Base-by-base conservation (phyloP, 2,888 invertebrate genomes). In the Latrodectus hesperus region DNA sequence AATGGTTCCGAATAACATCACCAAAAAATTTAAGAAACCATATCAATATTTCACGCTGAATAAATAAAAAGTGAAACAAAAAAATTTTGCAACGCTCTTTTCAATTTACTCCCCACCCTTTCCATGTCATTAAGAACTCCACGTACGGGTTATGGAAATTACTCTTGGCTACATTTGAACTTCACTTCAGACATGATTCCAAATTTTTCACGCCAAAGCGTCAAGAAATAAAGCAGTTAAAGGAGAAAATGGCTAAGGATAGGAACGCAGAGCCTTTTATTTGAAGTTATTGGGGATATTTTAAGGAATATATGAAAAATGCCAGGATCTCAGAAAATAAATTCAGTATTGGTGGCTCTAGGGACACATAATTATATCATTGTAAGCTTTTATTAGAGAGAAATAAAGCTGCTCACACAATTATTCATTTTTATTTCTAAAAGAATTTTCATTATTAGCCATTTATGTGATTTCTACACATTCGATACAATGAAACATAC, bases 101-200 rank as follows among this genome's bases (percentile, higher is more conserved):
- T 52, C 73, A 17, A 73, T 74, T 81, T 67, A 17, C 22, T 51
- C 12, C 74, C 67, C 65, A 52, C 55, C 74, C 53, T 22, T 53
- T 38, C 26, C 53, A 52, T 17, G 53, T 74, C 81, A 81, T 81
- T 74, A 74, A 67, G 22, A 38, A 65, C 60, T 67, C 26, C 65
- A 74, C 53, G n/a, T 51, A 55, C 55, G 26, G 73, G 73, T 81
- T 73, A 81, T 74, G 81, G 67, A 74, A 81, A 81, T 67, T 73
- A 73, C 72, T 0, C 22, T 22, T n/a, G 17, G 64, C 64, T 71
- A 64, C 71, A 80, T 80, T 80, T 64, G 72, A 60, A 80, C 55
- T 38, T 68, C 68, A n/a, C 49, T 72, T 71, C 26, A 38, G 38
- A 38, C 11, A 16, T n/a, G 72, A 16, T 60, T 60, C 12, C 10